Evolutionary conservation across 2,113 vertebrate genomes (phyloP), one percentile per base, ranked within the genome.

Genomic region (Myxocyprinus asiaticus): DNA sequence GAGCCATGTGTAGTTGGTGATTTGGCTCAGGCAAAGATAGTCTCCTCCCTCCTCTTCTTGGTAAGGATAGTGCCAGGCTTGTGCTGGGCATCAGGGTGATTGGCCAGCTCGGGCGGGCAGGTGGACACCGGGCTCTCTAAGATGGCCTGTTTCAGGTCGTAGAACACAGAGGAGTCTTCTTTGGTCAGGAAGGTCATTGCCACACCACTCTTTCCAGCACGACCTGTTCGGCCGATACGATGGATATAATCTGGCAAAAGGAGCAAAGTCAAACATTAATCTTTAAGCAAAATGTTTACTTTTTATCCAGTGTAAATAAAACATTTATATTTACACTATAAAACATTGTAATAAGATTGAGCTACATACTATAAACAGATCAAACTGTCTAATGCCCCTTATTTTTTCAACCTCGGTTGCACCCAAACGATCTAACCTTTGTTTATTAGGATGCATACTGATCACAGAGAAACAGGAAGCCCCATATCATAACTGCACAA

Each of bases 161-260:
- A 99, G 92, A 99, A 99, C 51, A 99, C 98, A 0, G 94, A 91
- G 0, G 96, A 94, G 85, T 99, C 98, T 90, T 99, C 98, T 85
- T 98, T 99, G 86, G 98, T 99, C 85, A 99, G 95, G 95, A 99
- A 99, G 14, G 98, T 99, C 92, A 99, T 90, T 74, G 98, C 96
- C 14, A 98, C 92, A 0, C 98, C 98, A 7, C 98, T 98, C 94
- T 99, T 99, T 71, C 98, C 98, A 0, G 98, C 98, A 84, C 98
- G 94, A 83, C 98, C 98, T 0, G 98, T 99, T 85, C 98, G 95
- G 67, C 98, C 98, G 4, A 99, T 99, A 87, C 98, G 97, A 90
- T 99, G 98, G 91, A 98, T 99, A 67, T 99, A 99, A 88, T 99
- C 98, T 98, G 81, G 3, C 56, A 45, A 0, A 14, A 56, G 82